phyloP scores from a whole-genome alignment of 1,140 invertebrate species.

The Tetramorium simillimum region DNA sequence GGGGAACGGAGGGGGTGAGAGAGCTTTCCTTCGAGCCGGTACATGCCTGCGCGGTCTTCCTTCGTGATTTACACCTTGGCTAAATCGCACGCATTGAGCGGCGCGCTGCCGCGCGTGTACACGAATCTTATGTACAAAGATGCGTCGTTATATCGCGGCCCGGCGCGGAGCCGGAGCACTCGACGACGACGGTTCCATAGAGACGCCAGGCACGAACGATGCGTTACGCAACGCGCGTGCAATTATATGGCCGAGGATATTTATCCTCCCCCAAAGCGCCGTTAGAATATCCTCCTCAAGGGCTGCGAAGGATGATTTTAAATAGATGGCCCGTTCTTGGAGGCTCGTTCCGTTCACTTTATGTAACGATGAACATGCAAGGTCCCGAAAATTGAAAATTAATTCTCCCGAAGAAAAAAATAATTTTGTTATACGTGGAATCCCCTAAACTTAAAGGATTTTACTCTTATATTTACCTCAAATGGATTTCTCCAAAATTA shows the following conservation, averaged over 20 bases:
- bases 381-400: no score
- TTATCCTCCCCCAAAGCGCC: background rate
- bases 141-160: constrained; percentile 30
- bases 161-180: background rate
- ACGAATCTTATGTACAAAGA: constrained; percentile 38
- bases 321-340: background rate
- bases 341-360: background rate
- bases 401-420: no score
- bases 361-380: background rate
- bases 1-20: background rate
- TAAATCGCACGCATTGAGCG: constrained; percentile 62
- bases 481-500: no score
- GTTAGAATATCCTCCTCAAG: constrained; percentile 3
- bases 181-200: background rate
- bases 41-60: constrained; percentile 24
- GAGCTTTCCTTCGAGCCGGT: constrained; percentile 50
- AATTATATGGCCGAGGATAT: background rate
- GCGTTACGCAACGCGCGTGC: constrained; percentile 17
- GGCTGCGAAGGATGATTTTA: background rate
- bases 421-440: no score
- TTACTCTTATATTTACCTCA: no score
- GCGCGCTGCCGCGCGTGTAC: constrained; percentile 21
- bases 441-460: no score
- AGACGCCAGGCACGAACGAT: background rate
- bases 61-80: constrained; percentile 73